Evolutionary conservation across 1,140 invertebrate species (phyloP).

Genomic region (Bacillus rossius): DNA sequence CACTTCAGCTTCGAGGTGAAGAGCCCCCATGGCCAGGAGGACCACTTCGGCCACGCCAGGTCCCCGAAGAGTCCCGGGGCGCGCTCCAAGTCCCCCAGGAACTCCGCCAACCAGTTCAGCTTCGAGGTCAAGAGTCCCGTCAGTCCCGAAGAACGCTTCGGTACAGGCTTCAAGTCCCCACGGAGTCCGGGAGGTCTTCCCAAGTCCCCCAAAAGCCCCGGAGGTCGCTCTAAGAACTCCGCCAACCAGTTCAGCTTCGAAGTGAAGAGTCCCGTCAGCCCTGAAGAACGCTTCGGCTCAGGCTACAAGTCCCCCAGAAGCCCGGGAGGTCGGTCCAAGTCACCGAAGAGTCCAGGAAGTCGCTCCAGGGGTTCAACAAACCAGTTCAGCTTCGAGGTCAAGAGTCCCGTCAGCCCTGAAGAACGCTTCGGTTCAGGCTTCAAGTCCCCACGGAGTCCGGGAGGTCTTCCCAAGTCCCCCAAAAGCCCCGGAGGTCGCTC

Average conservation of each 20-base stretch:
- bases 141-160: not conserved
- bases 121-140: not conserved
- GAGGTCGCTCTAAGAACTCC: not conserved
- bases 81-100: not conserved
- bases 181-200: not conserved
- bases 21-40: not conserved
- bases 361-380: not conserved
- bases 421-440: not conserved
- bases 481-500: not conserved
- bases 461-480: not conserved
- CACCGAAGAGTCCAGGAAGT: not conserved
- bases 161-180: not conserved
- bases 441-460: not conserved
- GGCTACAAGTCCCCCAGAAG: not conserved
- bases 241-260: constrained; percentile 2
- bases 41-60: not conserved
- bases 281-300: not conserved
- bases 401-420: constrained; percentile 1
- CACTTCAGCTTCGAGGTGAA: too few relatives aligned
- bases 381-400: constrained; percentile 4
- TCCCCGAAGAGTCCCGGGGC: not conserved
- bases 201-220: constrained; percentile 1
- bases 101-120: not conserved
- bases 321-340: not conserved
- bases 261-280: not conserved